phyloP scores from a whole-genome alignment of 2,797 vertebrate species.

The Microctenopoma stevenorrisi region DNA sequence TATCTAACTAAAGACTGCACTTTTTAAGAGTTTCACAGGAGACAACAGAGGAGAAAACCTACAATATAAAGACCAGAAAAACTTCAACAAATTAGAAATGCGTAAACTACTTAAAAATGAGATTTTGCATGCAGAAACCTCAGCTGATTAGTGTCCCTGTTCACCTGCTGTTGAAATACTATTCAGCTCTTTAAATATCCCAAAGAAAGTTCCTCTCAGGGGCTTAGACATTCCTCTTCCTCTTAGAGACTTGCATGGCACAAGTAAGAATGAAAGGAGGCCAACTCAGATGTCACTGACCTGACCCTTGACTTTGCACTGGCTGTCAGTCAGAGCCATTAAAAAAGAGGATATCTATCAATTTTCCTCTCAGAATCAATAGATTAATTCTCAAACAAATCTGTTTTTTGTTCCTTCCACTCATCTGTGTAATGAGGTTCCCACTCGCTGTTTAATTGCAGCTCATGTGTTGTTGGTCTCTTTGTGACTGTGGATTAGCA shows the following conservation, averaged over 20 bases:
- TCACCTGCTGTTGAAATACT: conserved; percentile 63
- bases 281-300: conserved; percentile 50
- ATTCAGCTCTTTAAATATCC: conserved; percentile 43
- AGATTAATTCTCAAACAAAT: conserved; percentile 1
- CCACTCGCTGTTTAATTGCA: conserved; percentile 21
- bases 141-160: conserved; percentile 50
- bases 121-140: conserved; percentile 45
- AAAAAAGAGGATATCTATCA: conserved; percentile 7
- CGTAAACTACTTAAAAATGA: conserved; percentile 59
- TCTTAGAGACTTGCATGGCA: conserved; percentile 37
- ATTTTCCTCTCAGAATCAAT: conserved; percentile 13
- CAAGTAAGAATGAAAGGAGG: conserved; percentile 38
- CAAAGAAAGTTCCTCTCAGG: conserved; percentile 44
- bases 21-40: conserved; percentile 61
- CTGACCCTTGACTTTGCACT: conserved; percentile 51
- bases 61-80: conserved; percentile 63
- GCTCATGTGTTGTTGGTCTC: conserved; percentile 39
- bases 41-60: conserved; percentile 59
- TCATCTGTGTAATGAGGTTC: conserved; percentile 15
- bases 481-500: conserved; percentile 68
- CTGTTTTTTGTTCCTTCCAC: conserved; percentile 17
- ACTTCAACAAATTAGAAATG: conserved; percentile 67
- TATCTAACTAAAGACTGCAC: conserved; percentile 72
- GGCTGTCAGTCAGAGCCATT: conserved; percentile 32
- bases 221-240: conserved; percentile 51